phyloP scores from a whole-genome alignment of 2,797 vertebrate genomes.

The Protosalanx chinensis region DNA sequence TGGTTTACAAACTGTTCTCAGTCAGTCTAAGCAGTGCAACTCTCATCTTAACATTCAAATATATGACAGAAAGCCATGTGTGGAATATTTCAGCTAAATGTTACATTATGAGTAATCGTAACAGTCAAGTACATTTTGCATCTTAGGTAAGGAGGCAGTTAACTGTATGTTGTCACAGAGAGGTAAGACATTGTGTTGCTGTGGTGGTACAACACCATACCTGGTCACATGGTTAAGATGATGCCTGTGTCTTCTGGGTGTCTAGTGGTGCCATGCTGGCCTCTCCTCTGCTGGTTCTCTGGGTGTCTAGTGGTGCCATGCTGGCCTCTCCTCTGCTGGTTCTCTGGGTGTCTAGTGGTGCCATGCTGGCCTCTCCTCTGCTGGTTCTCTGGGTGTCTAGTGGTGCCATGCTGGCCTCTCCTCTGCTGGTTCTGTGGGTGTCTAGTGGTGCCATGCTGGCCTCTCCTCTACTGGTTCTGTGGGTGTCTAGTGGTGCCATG shows the following conservation, averaged over 20 bases:
- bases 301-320: constrained; percentile 57
- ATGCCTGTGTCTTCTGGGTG: constrained; percentile 20
- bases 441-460: constrained; percentile 62
- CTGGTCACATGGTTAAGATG: not conserved
- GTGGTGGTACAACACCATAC: not conserved
- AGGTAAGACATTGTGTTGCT: not conserved
- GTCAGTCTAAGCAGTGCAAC: constrained; percentile 49
- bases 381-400: no score
- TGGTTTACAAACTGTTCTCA: constrained; percentile 42
- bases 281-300: constrained; percentile 52
- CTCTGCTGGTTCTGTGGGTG: no score
- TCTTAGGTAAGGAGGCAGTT: not conserved
- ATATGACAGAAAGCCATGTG: constrained; percentile 55
- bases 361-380: constrained; percentile 61
- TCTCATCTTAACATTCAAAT: constrained; percentile 58
- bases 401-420: constrained; percentile 61
- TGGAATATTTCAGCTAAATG: not conserved
- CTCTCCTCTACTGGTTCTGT: constrained; percentile 52
- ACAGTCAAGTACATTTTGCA: not conserved
- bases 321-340: constrained; percentile 58
- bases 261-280: constrained; percentile 64
- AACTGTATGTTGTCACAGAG: not conserved
- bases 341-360: no score
- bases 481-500: constrained; percentile 57
- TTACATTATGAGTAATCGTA: not conserved